These are phyloP conservation scores for Nebria brevicollis DNA, from an alignment of 2,888 invertebrate genomes.

Conservation along the genomic window DNA sequence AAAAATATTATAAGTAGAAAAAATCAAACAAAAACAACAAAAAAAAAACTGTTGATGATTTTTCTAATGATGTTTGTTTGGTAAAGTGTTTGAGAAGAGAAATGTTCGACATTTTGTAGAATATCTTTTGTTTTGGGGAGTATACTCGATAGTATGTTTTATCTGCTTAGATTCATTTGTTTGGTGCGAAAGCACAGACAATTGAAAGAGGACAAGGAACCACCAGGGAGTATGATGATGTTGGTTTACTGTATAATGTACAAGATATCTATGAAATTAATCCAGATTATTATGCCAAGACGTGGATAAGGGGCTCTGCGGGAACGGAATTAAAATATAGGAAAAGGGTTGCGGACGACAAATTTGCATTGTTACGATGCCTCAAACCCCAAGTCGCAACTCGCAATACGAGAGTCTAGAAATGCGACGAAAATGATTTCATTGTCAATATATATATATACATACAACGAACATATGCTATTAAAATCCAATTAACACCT, in stretches of 20 bases:
- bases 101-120: background rate
- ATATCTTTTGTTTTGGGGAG: slow-evolving; percentile 21
- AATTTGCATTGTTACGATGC: slow-evolving; percentile 40
- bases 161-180: slow-evolving; percentile 41
- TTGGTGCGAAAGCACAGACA: slow-evolving; percentile 11
- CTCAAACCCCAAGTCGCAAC: background rate
- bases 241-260: slow-evolving; percentile 45
- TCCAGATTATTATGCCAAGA: slow-evolving; percentile 62
- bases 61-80: too few relatives aligned
- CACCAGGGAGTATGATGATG: slow-evolving; percentile 28
- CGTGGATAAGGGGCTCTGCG: slow-evolving; percentile 46
- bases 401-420: background rate
- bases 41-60: too few relatives aligned
- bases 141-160: slow-evolving; percentile 41
- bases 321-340: slow-evolving; percentile 27
- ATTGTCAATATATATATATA: background rate
- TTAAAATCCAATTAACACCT: slow-evolving; percentile 43
- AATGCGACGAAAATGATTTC: background rate
- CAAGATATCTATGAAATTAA: slow-evolving; percentile 62
- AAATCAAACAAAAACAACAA: too few relatives aligned
- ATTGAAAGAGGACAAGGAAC: background rate
- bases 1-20: too few relatives aligned
- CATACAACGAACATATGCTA: background rate
- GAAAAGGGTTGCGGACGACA: slow-evolving; percentile 27
- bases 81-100: too few relatives aligned